Conservation (phyloP, 2,888 invertebrate genomes). For the Gerris lacustris region DNA sequence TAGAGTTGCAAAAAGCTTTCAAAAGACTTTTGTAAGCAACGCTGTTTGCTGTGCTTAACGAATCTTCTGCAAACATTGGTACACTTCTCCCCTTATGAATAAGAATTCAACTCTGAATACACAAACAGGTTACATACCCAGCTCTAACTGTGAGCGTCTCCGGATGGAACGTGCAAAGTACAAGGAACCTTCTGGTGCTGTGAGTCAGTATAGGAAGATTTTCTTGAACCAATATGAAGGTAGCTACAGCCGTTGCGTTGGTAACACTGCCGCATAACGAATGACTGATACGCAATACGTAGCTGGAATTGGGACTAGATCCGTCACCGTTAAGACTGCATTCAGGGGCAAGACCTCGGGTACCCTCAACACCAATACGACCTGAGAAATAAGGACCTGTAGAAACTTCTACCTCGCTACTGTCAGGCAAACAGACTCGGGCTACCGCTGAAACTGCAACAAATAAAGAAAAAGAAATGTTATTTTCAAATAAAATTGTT, state of each 20-base stretch:
- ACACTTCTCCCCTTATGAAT: no score
- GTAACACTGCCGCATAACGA: conserved; percentile 55
- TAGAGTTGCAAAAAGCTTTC: no score
- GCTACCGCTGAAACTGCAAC: conserved; percentile 70
- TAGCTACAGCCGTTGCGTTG: conserved; percentile 66
- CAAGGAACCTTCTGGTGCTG: conserved; percentile 64
- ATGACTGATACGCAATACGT: conserved; percentile 61
- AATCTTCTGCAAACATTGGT: no score
- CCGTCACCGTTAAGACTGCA: conserved; percentile 65
- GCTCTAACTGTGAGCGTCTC: conserved; percentile 70
- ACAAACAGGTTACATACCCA: conserved; percentile 37
- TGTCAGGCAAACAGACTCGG: conserved; percentile 64
- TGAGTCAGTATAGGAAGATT: conserved; percentile 71
- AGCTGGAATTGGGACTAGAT: conserved; percentile 56
- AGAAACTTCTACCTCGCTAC: conserved; percentile 69
- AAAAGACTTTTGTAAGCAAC: no score
- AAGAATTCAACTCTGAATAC: no score
- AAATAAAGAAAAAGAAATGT: neutral
- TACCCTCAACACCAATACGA: conserved; percentile 54
- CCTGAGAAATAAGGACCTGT: conserved; percentile 72
- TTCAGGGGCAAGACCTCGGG: conserved; percentile 45
- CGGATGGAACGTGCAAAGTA: conserved; percentile 68
- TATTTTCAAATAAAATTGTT: neutral
- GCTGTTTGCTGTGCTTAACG: no score
- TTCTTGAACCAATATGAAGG: conserved; percentile 71